Evolutionary conservation across 2,113 vertebrate species (phyloP), one percentile per base, ranked within the genome.

Genomic region (Bubo blakistoni): DNA sequence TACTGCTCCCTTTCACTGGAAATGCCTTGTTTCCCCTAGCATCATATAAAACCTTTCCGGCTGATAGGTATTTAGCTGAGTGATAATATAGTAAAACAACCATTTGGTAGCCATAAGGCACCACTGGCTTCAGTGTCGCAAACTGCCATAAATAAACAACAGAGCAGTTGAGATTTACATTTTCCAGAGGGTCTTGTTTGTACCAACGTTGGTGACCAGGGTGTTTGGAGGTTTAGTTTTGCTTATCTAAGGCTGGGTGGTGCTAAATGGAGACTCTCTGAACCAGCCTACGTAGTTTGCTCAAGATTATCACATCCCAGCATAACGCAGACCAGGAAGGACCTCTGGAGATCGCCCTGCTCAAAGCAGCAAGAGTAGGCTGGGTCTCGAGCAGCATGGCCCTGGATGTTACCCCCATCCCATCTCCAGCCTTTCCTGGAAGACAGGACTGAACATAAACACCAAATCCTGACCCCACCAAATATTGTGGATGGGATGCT

Each of bases 161-260:
- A 51, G 16, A 78, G 67, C 25, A 62, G 32, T 1, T 16, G 70
- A 78, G 47, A 66, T 25, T 4, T 47, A 11, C 1, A 0, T 76
- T 86, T 88, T 59, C 59, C 54, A 59, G 69, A 88, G 47, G 26
- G 52, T 27, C 16, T 40, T 20, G 7, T 57, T 83, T 49, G 19
- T 20, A 21, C 25, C 0, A 1, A 30, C 12, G 26, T 11, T 17
- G 26, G 42, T 20, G 16, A 63, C 18, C 10, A 55, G 34, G 11
- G 18, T 18, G 38, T 80, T 54, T 13, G 22, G 54, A 73, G 46
- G 36, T 21, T 85, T 65, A 14, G 3, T 36, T 59, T 77, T 61
- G 32, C 57, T 71, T 51, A 42, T 9, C n/a, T 59, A 58, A 59
- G 57, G 36, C 58, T 66, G 26, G 29, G 8, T 36, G n/a, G 27